Evolutionary conservation across 2,113 vertebrate species (phyloP).

Genomic region (Bufo gargarizans): DNA sequence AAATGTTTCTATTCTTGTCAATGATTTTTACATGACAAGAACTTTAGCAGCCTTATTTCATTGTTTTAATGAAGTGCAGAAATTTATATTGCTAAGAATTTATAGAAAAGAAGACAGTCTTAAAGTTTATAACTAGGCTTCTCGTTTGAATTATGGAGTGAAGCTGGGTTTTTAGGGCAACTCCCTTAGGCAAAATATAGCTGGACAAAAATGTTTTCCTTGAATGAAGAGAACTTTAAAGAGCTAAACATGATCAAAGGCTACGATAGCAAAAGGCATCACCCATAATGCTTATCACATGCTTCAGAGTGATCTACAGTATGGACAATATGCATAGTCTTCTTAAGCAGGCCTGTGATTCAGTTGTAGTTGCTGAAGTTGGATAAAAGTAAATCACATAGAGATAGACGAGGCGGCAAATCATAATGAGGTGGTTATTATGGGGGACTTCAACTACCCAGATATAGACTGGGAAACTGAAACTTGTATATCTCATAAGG

Average conservation of each 20-base stretch:
- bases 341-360: not conserved
- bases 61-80: not conserved
- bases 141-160: constrained; percentile 25
- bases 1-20: not conserved
- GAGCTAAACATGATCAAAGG: constrained; percentile 42
- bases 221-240: constrained; percentile 24
- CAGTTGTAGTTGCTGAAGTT: not conserved
- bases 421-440: no score
- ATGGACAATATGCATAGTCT: not conserved
- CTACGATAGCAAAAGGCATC: not conserved
- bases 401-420: no score
- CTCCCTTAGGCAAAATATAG: constrained; percentile 11
- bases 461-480: no score
- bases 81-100: not conserved
- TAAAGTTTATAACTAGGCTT: not conserved
- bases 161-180: not conserved
- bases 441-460: no score
- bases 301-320: not conserved
- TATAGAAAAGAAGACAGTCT: not conserved
- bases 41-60: not conserved
- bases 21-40: not conserved
- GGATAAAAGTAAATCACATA: not conserved
- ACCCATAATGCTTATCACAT: constrained; percentile 34
- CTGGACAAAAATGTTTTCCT: constrained; percentile 23
- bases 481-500: no score